Conservation (phyloP, 2,113 vertebrate genomes). For the Onychostoma macrolepis region DNA sequence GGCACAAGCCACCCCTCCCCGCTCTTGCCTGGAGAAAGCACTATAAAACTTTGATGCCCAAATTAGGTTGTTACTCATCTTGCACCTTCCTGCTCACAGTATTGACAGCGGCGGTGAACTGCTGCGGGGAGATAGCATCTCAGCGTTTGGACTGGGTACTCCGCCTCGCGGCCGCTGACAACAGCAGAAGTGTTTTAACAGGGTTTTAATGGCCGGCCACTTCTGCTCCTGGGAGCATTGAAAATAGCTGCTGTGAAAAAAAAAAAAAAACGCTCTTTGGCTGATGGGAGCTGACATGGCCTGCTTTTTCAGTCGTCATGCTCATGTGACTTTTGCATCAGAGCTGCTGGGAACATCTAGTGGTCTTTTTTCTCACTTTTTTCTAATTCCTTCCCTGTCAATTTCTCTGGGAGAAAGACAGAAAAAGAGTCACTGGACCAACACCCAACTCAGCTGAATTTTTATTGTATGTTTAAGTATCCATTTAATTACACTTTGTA, state of each 20-base stretch:
- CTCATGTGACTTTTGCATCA: constrained; percentile 45
- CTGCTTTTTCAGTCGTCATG: constrained; percentile 40
- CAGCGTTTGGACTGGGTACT: constrained; percentile 74
- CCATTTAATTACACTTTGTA: background rate
- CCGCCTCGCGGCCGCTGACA: constrained; percentile 88
- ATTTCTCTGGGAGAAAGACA: background rate
- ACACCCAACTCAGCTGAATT: background rate
- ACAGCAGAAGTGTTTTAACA: constrained; percentile 99
- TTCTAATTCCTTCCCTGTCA: constrained; percentile 27
- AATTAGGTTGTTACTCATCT: constrained; percentile 99
- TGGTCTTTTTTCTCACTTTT: constrained; percentile 50
- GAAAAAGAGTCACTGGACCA: background rate
- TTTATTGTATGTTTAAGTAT: background rate
- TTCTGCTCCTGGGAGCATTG: constrained; percentile 89
- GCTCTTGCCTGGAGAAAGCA: constrained; percentile 74
- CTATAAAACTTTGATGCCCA: constrained; percentile 96
- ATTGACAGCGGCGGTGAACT: constrained; percentile 91
- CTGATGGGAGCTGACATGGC: constrained; percentile 54
- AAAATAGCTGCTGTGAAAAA: constrained; percentile 79
- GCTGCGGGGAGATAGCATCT: constrained; percentile 85
- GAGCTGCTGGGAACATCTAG: constrained; percentile 18
- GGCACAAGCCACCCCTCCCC: constrained; percentile 68
- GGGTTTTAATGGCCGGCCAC: constrained; percentile 96
- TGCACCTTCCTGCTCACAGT: constrained; percentile 92
- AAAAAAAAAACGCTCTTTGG: constrained; percentile 53